Evolutionary conservation across 2,113 vertebrate genomes (phyloP).

Genomic region (Periophthalmodon schlosseri): DNA sequence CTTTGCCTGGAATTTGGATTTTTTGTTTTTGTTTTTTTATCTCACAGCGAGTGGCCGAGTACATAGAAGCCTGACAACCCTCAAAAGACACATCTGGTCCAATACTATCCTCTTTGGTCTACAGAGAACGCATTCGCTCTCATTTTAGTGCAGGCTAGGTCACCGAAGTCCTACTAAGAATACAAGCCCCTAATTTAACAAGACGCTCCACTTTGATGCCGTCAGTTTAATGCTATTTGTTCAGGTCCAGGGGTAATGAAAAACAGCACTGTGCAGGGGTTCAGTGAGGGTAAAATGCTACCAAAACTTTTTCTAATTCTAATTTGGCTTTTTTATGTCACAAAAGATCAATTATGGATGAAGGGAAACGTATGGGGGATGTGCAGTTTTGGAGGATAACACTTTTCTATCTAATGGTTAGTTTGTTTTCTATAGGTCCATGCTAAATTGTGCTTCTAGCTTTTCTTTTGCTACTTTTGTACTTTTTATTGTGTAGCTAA

Average conservation of each 20-base stretch:
- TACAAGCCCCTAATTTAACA: not conserved
- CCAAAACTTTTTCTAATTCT: not conserved
- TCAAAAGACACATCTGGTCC: no score
- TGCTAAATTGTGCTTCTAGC: no score
- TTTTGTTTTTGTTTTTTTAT: no score
- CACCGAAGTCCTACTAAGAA: slow-evolving; percentile 5
- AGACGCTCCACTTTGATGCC: not conserved
- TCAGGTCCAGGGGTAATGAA: not conserved
- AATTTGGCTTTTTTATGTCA: not conserved
- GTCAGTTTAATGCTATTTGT: not conserved
- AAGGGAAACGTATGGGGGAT: not conserved
- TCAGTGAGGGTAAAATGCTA: not conserved
- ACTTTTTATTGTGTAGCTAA: no score
- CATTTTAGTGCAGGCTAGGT: slow-evolving; percentile 26
- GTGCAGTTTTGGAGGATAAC: no score
- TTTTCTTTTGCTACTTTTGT: no score
- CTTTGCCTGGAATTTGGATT: no score
- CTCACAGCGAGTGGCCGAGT: slow-evolving; percentile 16
- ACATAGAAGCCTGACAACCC: slow-evolving; percentile 36
- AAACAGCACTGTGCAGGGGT: not conserved
- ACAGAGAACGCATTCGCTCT: slow-evolving; percentile 42
- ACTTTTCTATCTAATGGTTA: no score
- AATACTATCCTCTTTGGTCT: not conserved
- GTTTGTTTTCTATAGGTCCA: no score
- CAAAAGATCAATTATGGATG: not conserved